Evolutionary conservation across 2,888 invertebrate genomes (phyloP), one percentile per base, ranked within the genome.

Genomic region (Andrena haemorrhoa): DNA sequence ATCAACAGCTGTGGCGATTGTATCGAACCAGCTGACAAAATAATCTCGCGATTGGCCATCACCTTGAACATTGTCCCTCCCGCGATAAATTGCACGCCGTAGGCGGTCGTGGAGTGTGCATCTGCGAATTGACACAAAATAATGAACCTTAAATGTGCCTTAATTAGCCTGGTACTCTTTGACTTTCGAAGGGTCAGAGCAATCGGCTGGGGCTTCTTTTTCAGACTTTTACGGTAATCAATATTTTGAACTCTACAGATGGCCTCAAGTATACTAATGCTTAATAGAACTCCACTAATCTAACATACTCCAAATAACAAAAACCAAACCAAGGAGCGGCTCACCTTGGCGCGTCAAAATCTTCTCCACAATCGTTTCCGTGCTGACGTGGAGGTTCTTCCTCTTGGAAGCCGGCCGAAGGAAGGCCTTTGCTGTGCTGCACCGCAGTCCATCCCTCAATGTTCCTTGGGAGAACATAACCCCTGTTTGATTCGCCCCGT

Each of bases 1-100:
- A 98, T 97, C 49, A 98, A 94, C 20, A 98, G 90, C 92, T 98
- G 98, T 0, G 98, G 98, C 2, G 97, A 96, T 90, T 97, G 97
- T 83, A 98, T 95, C 0, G 98, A 94, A 1, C 98, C 99, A 0
- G 98, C 98, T 23, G 98, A 96, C 56, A 99, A 92, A 82, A 99
- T 97, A 0, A 99, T 96, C 94, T 98, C 98, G 4, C 75, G 77
- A 31, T 84, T 88, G 0, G 97, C 97, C 83, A 94, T 94, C 0
- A 96, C 95, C n/a, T 94, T 94, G 75, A 94, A 94, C 12, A 94
- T 94, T 85, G 86, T 89, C 70, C 89, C 94, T 5, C 94, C 92
- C 90, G 96, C 96, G n/a, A 94, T 95, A 88, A 97, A 96, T 80
- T 94, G 92, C 0, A 97, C 96, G 0, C 97, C 97, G 60, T 95